Base-by-base conservation (phyloP, 1,140 invertebrate species). In the Theocolax elegans region DNA sequence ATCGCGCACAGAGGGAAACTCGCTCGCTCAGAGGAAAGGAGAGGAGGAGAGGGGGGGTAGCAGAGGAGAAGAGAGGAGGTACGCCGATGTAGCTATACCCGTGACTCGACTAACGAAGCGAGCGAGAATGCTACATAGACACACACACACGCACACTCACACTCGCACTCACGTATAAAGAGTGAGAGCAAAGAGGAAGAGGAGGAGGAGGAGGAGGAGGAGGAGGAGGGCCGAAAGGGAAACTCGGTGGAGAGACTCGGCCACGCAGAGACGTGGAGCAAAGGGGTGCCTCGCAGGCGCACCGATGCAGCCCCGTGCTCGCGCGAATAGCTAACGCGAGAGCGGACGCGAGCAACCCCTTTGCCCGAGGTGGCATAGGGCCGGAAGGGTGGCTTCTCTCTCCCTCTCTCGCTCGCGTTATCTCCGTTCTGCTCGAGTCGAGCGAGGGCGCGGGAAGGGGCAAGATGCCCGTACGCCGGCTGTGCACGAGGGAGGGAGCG, bases 301-400 rank as follows among this genome's bases (percentile, higher is more conserved):
- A 10, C 31, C n/a, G n/a, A n/a, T n/a, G n/a, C n/a, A n/a, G n/a
- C n/a, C n/a, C n/a, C n/a, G n/a, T 35, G 10, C 27, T 42, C 51
- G 66, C 44, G 62, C 49, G 67, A 44, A 65, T 58, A 68, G 56
- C 54, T 51, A 64, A 59, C 53, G 53, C 65, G 65, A 42, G 53
- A 67, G 17, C 38, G 54, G 21, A 25, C 29, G 65, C 53, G 58
- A 59, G 65, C 53, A 31, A 67, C 17, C 64, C 54, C 66, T 51
- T 60, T 49, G 66, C 56, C 46, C 46, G 66, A 67, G 44, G 54
- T 48, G 35, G 54, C 19, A 59, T 59, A 63, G 53, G 60, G 65
- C 69, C 46, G 15, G 42, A 67, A 67, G 72, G 63, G 65, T 67
- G 60, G 62, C 40, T 27, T 15, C n/a, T 15, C 12, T 27, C 54